These are phyloP conservation scores for Lacerta viridis DNA, from an alignment of 2,797 vertebrate genomes.

Conservation along the genomic window DNA sequence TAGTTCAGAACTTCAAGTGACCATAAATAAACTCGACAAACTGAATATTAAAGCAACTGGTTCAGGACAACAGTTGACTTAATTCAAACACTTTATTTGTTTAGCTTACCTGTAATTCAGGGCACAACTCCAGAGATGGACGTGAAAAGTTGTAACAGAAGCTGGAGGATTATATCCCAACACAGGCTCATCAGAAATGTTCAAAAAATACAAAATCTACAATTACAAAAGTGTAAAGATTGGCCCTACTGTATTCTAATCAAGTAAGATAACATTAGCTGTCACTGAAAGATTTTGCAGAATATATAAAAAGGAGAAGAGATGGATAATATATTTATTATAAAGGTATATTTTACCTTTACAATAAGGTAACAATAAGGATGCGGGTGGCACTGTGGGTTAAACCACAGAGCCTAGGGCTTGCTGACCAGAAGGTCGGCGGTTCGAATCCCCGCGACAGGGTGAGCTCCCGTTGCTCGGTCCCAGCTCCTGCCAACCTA, in stretches of 20 bases:
- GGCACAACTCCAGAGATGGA: slow-evolving; percentile 95
- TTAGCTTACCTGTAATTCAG: slow-evolving; percentile 92
- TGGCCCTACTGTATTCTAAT: slow-evolving; percentile 46
- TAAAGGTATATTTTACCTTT: neutral
- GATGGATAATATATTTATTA: neutral
- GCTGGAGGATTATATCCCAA: slow-evolving; percentile 95
- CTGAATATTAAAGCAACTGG: neutral
- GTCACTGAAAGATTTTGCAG: neutral
- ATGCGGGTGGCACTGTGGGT: no score
- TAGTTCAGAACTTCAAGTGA: neutral
- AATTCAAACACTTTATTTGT: slow-evolving; percentile 1
- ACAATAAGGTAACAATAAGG: no score
- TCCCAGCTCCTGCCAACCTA: no score
- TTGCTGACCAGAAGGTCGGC: no score
- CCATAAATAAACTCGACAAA: neutral
- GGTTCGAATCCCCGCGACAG: no score
- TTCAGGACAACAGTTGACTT: neutral
- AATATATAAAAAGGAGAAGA: neutral
- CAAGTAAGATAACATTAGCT: slow-evolving; percentile 42
- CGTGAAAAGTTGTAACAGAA: slow-evolving; percentile 90
- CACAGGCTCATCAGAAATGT: slow-evolving; percentile 96
- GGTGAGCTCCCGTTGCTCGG: no score
- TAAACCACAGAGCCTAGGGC: no score
- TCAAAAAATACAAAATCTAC: slow-evolving; percentile 96
- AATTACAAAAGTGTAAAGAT: slow-evolving; percentile 67